Conservation (phyloP, 2,113 vertebrate species). For the Cheirogaleus medius region DNA sequence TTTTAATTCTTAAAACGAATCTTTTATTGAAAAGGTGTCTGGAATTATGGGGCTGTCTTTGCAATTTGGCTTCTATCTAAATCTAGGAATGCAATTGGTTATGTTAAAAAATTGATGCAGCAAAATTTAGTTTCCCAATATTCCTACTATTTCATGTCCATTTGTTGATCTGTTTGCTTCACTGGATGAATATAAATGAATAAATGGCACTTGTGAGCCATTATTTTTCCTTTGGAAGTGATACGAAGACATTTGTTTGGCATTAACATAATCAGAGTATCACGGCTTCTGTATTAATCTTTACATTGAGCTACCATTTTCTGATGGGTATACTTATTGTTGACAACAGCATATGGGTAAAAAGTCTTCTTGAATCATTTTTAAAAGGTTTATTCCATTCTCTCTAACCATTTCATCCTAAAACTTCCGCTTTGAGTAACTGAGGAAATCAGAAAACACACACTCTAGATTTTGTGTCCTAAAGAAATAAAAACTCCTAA, state of each 20-base stretch:
- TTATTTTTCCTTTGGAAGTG: not conserved
- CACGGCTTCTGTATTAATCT: not conserved
- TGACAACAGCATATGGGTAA: not conserved
- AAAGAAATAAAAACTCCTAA: not conserved
- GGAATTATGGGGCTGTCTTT: not conserved
- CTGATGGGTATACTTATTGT: not conserved
- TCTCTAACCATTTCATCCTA: not conserved
- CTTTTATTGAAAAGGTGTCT: not conserved
- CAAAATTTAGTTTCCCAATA: not conserved
- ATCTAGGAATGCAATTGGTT: not conserved
- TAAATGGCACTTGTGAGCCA: not conserved
- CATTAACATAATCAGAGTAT: not conserved
- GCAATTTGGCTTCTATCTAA: slow-evolving; percentile 42
- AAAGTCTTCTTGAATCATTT: not conserved
- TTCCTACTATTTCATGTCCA: not conserved
- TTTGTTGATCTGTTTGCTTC: slow-evolving; percentile 57
- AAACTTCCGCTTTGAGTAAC: not conserved
- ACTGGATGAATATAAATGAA: slow-evolving; percentile 37
- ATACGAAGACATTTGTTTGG: not conserved
- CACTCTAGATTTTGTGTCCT: not conserved
- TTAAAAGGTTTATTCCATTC: not conserved
- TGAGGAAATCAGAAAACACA: not conserved
- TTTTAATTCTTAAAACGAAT: slow-evolving; percentile 62
- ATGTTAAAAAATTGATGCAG: not conserved
- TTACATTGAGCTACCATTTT: not conserved